Evolutionary conservation across 2,113 vertebrate genomes (phyloP), one percentile per base, ranked within the genome.

Genomic region (Suncus etruscus): DNA sequence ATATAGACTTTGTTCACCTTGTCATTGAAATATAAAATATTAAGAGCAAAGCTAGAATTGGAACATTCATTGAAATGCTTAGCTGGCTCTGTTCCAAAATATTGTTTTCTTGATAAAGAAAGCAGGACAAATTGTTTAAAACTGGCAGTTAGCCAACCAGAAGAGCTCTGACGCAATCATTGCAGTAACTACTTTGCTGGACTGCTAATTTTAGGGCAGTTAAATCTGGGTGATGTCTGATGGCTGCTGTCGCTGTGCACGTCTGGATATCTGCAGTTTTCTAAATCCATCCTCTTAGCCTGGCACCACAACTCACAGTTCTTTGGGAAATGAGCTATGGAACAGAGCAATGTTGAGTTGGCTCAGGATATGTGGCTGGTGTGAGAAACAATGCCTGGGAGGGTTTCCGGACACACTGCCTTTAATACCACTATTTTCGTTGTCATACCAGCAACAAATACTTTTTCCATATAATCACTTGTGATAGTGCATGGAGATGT

Each of bases 191-290:
- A 32, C 96, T 94, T 91, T 91, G 90, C 78, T 96, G 91, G 16
- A 70, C n/a, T 92, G 82, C 91, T 97, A 91, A 96, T 97, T 97
- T 97, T 96, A 95, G 94, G 96, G 70, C 24, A 27, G 77, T 96
- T 89, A 94, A 97, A 95, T 90, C 96, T 39, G 87, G 92, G 90
- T 87, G 95, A 94, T 91, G 74, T 94, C 91, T 95, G 96, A 76
- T 0, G 0, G 80, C 94, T 88, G 78, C 87, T 47, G 84, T 96
- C 63, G 31, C 68, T 11, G 0, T 47, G 61, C 25, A 61, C 58
- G 72, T 29, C 95, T 95, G 92, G 86, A 87, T 88, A 58, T 48
- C 76, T 39, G 87, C 79, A 24, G 88, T 87, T 94, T 95, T 96
- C 95, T 94, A 94, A 92, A 94, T 94, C 63, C 86, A 90, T 91